These are phyloP conservation scores for Diachrysia chrysitis DNA, from an alignment of 2,888 invertebrate genomes.

Conservation along the genomic window DNA sequence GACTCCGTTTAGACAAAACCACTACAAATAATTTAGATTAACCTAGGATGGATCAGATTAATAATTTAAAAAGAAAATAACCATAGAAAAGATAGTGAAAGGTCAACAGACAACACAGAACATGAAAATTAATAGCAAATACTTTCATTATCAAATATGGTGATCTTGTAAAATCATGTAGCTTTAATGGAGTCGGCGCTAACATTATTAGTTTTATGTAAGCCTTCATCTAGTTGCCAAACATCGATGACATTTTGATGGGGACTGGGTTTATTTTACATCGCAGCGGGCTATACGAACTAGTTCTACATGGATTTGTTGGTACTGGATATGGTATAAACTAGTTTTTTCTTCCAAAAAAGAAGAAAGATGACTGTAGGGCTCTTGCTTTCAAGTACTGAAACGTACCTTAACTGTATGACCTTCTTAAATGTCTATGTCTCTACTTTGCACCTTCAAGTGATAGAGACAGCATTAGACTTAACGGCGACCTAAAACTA, in stretches of 20 bases:
- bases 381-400: too few species aligned
- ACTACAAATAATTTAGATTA: slow-evolving; percentile 4
- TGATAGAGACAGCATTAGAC: too few species aligned
- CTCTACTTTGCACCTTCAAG: too few species aligned
- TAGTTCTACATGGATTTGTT: slow-evolving; percentile 64
- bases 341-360: neutral
- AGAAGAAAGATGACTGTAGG: neutral
- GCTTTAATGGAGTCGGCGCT: slow-evolving; percentile 41
- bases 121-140: neutral
- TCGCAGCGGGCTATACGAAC: slow-evolving; percentile 81
- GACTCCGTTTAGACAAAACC: neutral
- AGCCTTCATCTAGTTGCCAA: slow-evolving; percentile 75
- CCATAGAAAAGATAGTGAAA: slow-evolving; percentile 10
- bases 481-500: too few species aligned
- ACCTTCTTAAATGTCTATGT: too few species aligned
- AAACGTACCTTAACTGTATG: too few species aligned
- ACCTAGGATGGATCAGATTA: slow-evolving; percentile 1
- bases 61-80: neutral
- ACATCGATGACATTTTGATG: slow-evolving; percentile 88
- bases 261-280: slow-evolving; percentile 76
- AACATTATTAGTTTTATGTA: slow-evolving; percentile 55
- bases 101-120: slow-evolving; percentile 19
- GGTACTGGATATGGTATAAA: slow-evolving; percentile 27
- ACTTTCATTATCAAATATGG: slow-evolving; percentile 43
- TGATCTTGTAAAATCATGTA: slow-evolving; percentile 39